Evolutionary conservation across 30 jellyfish, hydroid and myxozoan species (phyloP).

Genomic region (Cassiopea xamachana): DNA sequence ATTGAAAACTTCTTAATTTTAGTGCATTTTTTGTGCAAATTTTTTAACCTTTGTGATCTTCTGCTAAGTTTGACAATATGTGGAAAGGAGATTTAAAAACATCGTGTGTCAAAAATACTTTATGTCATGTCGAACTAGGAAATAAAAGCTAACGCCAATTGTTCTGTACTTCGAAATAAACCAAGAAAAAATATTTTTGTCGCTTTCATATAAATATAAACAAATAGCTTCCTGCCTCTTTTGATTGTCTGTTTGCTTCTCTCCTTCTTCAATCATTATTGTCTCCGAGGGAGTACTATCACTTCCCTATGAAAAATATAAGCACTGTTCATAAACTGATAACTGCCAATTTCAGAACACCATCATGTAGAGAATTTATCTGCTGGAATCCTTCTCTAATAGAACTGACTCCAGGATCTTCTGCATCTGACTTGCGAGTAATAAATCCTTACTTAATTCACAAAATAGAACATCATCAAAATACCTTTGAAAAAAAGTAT

Average conservation of each 20-base stretch:
- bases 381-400: background rate
- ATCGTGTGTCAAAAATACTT: no score
- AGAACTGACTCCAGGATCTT: background rate
- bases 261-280: conserved; percentile 7
- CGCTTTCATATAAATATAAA: background rate
- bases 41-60: no score
- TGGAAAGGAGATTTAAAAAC: no score
- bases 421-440: background rate
- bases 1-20: no score
- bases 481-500: background rate
- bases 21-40: no score
- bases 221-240: conserved; percentile 2
- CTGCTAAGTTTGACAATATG: no score
- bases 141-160: no score
- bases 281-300: background rate
- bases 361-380: background rate
- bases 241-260: background rate
- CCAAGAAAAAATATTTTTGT: background rate
- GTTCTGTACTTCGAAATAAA: no score
- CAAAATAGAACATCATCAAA: no score
- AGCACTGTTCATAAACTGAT: background rate
- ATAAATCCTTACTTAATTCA: no score
- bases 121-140: no score
- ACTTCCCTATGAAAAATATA: conserved; percentile 4
- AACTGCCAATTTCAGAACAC: background rate